Evolutionary conservation across 2,113 vertebrate species (phyloP).

Genomic region (Gasterosteus aculeatus): DNA sequence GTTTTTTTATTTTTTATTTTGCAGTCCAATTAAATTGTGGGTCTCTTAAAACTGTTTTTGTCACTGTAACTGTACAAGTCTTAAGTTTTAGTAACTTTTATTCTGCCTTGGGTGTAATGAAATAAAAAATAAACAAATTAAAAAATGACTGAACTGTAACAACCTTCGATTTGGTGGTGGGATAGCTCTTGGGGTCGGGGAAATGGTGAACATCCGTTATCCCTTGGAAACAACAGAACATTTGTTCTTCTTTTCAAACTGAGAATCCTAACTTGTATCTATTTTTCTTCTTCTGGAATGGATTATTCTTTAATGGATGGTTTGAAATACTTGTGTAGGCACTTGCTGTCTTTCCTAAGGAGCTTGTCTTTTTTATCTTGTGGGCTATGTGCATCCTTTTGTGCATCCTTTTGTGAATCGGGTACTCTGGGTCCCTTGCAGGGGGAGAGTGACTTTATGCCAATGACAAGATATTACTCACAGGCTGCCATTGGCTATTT

Average conservation of each 20-base stretch:
- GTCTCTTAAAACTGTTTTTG: slow-evolving; percentile 97
- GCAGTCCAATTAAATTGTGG: slow-evolving; percentile 97
- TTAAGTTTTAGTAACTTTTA: slow-evolving; percentile 97
- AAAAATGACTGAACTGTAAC: slow-evolving; percentile 72
- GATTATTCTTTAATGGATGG: slow-evolving; percentile 92
- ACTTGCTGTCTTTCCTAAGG: slow-evolving; percentile 95
- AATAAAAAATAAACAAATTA: slow-evolving; percentile 80
- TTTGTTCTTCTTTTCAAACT: slow-evolving; percentile 89
- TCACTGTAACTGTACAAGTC: slow-evolving; percentile 99
- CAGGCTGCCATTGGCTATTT: slow-evolving; percentile 89
- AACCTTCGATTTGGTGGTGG: slow-evolving; percentile 63
- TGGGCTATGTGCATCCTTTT: slow-evolving; percentile 89
- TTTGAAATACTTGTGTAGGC: slow-evolving; percentile 93
- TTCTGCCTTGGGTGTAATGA: slow-evolving; percentile 99
- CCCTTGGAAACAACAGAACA: slow-evolving; percentile 87
- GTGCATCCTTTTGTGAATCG: slow-evolving; percentile 87
- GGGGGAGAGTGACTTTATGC: slow-evolving; percentile 83
- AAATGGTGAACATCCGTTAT: slow-evolving; percentile 69
- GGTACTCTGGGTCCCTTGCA: slow-evolving; percentile 88
- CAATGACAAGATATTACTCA: slow-evolving; percentile 68
- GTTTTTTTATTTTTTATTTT: slow-evolving; percentile 84
- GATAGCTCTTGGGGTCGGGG: slow-evolving; percentile 2
- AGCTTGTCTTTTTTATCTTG: slow-evolving; percentile 95
- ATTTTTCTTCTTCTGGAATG: slow-evolving; percentile 94
- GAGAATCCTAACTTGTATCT: slow-evolving; percentile 92